Base-by-base conservation (phyloP, 2,888 invertebrate genomes). In the Seira musarum region DNA sequence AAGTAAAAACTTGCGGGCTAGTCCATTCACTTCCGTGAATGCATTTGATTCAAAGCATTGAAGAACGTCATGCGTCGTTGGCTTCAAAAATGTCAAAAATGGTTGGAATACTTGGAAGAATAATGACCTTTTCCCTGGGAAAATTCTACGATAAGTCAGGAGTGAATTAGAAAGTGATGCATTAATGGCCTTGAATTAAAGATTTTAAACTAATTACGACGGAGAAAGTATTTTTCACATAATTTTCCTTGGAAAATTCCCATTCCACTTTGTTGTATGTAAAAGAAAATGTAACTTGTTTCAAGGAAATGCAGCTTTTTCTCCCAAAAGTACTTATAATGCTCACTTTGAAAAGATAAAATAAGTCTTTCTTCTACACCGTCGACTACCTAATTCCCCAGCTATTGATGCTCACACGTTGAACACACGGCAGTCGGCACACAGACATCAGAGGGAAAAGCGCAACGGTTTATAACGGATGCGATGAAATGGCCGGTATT, bases 401-500 rank as follows among this genome's bases (percentile, higher is more conserved):
- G n/a, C n/a, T n/a, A n/a, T n/a, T n/a, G n/a, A 40, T 40, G 13
- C 40, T 6, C 40, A 40, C 40, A 40, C 13, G 40, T 8, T 40
- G 13, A 8, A 40, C 40, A n/a, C n/a, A n/a, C n/a, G n/a, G n/a
- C n/a, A n/a, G n/a, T n/a, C n/a, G n/a, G n/a, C n/a, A n/a, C 40
- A 40, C 40, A 40, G 40, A 40, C 40, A 40, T 40, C 13, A 40
- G 40, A 40, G 40, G 17, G 46, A 46, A 46, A 22, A 21, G 22
- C 21, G 24, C 22, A 24, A 49, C 21, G 49, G 17, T n/a, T 40
- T 40, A 13, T 5, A 68, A 19, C 68, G 68, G 68, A 68, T 68
- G 25, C 25, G 30, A 21, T 40, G 63, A 75, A 68, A 74, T 68
- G 68, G 63, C 75, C 75, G 75, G 75, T 68, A 75, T 68, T 75